A percentile compares a stretch with the other conserved stretches of the same genome.
These are phyloP conservation scores for Halcyon smyrnensis DNA, from an alignment of 2,797 vertebrate species.

Conservation along the genomic window DNA sequence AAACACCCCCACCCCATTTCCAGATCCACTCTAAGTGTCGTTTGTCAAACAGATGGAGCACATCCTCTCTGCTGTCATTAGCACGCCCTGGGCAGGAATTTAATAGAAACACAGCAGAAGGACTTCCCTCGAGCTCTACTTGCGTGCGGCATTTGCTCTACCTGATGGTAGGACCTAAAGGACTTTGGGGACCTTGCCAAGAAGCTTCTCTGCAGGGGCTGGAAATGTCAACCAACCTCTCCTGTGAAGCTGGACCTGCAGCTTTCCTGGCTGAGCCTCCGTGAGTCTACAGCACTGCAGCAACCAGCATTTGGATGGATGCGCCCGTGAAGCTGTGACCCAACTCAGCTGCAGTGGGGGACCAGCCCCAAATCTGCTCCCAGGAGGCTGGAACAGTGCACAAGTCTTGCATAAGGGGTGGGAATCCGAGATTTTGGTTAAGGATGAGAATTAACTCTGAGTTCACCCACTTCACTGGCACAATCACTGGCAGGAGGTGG, in stretches of 20 bases:
- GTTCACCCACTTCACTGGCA: not conserved
- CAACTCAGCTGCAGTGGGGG: not conserved
- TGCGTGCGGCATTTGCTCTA: not conserved
- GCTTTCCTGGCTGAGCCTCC: not conserved
- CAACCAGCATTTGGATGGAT: not conserved
- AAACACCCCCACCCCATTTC: not conserved
- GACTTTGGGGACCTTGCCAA: not conserved
- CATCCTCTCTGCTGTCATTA: not conserved
- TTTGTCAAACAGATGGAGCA: not conserved
- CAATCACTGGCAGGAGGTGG: fast-evolving
- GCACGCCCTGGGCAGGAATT: not conserved
- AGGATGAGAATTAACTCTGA: not conserved
- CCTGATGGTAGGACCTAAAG: not conserved
- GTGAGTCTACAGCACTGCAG: fast-evolving
- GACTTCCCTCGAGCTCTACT: not conserved
- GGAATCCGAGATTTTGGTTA: not conserved
- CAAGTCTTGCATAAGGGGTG: fast-evolving
- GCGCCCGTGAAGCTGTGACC: not conserved
- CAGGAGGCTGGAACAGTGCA: not conserved
- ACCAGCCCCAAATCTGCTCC: not conserved
- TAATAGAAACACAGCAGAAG: not conserved
- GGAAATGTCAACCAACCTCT: not conserved
- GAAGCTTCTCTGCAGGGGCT: not conserved
- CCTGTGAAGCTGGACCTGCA: not conserved
- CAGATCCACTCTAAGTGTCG: not conserved